Base-by-base conservation (phyloP, 2,797 vertebrate species). In the Mormyrus proboscirostris region DNA sequence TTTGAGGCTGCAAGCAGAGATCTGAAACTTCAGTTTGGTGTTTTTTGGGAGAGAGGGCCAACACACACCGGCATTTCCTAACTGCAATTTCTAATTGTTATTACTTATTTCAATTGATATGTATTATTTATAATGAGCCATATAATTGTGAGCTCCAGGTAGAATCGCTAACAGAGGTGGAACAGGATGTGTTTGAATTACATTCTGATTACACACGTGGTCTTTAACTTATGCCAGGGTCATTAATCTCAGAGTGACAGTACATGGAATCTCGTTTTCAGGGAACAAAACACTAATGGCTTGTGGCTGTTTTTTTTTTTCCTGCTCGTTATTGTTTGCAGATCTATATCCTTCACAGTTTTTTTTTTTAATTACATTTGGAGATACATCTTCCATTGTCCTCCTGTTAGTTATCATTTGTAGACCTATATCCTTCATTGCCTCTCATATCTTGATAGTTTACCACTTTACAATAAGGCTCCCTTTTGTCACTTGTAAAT, bases 151-250 rank as follows among this genome's bases (percentile, higher is more conserved):
- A 8, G 62, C 62, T 69, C 89, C 25, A 89, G 89, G 87, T 88
- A 88, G 65, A 88, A 79, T 90, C 91, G 65, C 50, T 76, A 91
- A 92, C 93, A 89, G 92, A 90, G 91, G 88, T 29, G 0, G 16
- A 29, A 88, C 90, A 90, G 84, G 90, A 89, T 83, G 86, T 59
- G 92, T 91, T 91, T 89, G 90, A 91, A 59, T 6, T 10, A n/a
- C 65, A 51, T 47, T 47, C 57, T 87, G 89, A 0, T 92, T 91
- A 90, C 82, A 90, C 83, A 83, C 90, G 91, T 16, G 51, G 25
- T 53, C 19, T 86, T 55, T 91, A 90, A 92, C 73, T 92, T 91
- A 92, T 89, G 57, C 88, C 89, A 89, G 90, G 88, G 29, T 89
- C 88, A 82, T 91, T 90, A 69, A 89, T 92, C 89, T 69, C 14